Evolutionary conservation across 2,888 invertebrate genomes (phyloP).

Genomic region (Ochropleura leucogaster): DNA sequence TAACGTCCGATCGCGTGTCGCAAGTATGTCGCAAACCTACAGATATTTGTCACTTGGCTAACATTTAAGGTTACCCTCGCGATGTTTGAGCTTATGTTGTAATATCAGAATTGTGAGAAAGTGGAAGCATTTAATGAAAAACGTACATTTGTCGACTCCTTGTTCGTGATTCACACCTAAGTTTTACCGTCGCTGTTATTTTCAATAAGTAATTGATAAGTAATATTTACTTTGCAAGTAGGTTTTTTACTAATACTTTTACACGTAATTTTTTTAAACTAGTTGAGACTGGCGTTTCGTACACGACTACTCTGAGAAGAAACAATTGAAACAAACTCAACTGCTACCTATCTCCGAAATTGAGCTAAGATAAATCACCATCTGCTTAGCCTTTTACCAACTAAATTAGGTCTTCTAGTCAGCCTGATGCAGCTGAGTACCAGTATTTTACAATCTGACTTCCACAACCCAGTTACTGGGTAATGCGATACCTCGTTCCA

Average conservation of each 20-base stretch:
- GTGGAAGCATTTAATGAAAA: constrained; percentile 16
- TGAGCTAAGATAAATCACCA: background rate
- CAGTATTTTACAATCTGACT: background rate
- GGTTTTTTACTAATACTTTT: no score
- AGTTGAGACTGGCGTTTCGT: no score
- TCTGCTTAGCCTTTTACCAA: background rate
- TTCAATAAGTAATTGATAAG: background rate
- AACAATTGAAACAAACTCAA: background rate
- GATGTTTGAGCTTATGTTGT: constrained; percentile 52
- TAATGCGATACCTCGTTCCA: no score
- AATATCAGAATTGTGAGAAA: constrained; percentile 47
- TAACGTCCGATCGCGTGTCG: constrained; percentile 55
- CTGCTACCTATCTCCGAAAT: no score
- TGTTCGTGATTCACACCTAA: background rate
- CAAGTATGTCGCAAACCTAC: constrained; percentile 54
- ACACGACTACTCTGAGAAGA: no score
- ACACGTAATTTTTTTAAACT: no score
- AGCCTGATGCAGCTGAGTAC: background rate
- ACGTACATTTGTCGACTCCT: background rate
- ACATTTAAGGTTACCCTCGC: constrained; percentile 56
- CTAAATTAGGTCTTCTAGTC: background rate
- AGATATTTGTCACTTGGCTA: constrained; percentile 58
- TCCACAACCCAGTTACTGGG: background rate
- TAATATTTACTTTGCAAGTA: no score
- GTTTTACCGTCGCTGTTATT: background rate